Percentiles rank a stretch among this genome's conserved stretches.
These are phyloP conservation scores for Ceyx margarethae DNA, from an alignment of 2,113 vertebrate species.

Conservation along the genomic window DNA sequence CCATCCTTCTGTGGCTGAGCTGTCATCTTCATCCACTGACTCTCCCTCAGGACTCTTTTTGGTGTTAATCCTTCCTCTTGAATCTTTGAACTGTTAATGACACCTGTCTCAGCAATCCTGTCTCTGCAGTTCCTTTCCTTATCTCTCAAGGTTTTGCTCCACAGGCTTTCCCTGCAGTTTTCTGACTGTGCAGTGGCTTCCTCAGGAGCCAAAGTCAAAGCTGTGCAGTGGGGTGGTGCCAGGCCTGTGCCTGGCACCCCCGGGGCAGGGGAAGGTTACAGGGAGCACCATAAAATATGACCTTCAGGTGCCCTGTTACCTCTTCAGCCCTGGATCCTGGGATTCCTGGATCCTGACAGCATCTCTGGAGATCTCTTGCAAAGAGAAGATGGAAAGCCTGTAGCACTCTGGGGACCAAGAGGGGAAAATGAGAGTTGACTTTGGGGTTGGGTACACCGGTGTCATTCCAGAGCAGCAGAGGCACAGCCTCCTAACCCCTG, in stretches of 20 bases:
- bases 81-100: constrained; percentile 19
- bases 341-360: not conserved
- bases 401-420: not conserved
- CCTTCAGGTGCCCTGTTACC: not conserved
- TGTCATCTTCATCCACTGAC: not conserved
- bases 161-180: not conserved
- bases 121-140: not conserved
- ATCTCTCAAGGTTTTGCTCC: not conserved
- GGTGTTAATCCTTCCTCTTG: not conserved
- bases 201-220: not conserved
- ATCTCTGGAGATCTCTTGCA: not conserved
- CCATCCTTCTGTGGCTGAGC: not conserved
- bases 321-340: not conserved
- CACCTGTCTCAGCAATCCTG: not conserved
- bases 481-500: not conserved
- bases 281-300: not conserved
- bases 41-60: not conserved
- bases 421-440: not conserved
- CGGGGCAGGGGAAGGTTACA: not conserved
- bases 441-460: not conserved
- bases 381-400: not conserved
- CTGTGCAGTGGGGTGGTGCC: not conserved
- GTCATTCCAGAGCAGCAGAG: not conserved
- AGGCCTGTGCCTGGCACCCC: not conserved
- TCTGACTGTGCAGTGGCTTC: not conserved